These are phyloP conservation scores for Notiomystis cincta DNA, from an alignment of 2,113 vertebrate species.

Conservation along the genomic window DNA sequence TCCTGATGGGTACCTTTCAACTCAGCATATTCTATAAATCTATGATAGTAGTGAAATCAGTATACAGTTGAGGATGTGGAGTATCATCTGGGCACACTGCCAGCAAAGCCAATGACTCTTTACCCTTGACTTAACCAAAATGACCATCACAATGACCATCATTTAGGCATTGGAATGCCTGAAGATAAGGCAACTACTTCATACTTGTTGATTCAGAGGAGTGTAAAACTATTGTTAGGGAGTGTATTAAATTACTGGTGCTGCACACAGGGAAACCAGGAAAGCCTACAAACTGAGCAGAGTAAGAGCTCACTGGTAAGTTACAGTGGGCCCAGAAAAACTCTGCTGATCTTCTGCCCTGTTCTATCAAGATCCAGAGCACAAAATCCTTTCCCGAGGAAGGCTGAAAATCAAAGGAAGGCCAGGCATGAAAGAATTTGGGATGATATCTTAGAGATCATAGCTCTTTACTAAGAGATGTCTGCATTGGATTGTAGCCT, in stretches of 20 bases:
- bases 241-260: not conserved
- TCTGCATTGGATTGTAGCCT: not conserved
- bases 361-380: not conserved
- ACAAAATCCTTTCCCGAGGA: not conserved
- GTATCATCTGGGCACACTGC: not conserved
- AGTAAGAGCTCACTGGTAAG: not conserved
- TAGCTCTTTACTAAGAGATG: not conserved
- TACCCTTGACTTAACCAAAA: not conserved
- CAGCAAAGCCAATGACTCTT: not conserved
- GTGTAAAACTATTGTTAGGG: not conserved
- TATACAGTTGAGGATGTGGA: not conserved
- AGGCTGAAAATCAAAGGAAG: not conserved
- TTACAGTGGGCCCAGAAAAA: not conserved
- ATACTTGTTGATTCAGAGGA: not conserved
- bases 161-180: not conserved
- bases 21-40: not conserved
- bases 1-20: not conserved
- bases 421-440: not conserved
- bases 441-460: not conserved
- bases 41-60: not conserved
- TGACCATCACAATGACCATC: accelerated
- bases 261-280: not conserved
- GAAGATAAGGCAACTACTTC: not conserved
- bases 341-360: not conserved
- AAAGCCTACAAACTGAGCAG: not conserved